These are phyloP conservation scores for Poecilia latipinna DNA, from an alignment of 2,113 vertebrate genomes.

Conservation along the genomic window DNA sequence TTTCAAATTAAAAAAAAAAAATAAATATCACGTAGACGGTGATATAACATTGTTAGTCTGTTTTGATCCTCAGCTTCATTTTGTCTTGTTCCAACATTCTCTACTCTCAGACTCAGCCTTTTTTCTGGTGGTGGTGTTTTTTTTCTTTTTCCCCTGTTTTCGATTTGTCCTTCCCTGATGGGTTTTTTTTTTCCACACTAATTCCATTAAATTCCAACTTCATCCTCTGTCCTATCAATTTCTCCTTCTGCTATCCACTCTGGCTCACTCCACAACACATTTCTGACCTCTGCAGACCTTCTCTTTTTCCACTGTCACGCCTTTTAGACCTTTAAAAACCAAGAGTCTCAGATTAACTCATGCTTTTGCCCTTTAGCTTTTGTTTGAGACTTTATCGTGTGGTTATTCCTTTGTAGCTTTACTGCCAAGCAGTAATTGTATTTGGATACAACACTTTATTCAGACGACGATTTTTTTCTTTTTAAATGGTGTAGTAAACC, in stretches of 20 bases:
- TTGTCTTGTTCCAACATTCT: background rate
- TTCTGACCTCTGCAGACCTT: constrained; percentile 19
- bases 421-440: no score
- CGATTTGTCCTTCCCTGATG: constrained; percentile 13
- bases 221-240: background rate
- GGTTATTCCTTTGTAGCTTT: no score
- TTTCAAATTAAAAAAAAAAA: background rate
- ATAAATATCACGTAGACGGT: no score
- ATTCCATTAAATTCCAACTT: constrained; percentile 5
- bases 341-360: constrained; percentile 9
- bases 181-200: background rate
- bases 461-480: no score
- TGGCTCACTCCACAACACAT: constrained; percentile 10
- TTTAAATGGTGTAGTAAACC: no score
- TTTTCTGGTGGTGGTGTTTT: background rate
- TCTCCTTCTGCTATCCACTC: constrained; percentile 11
- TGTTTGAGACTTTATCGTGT: background rate
- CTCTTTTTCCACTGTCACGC: constrained; percentile 1
- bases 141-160: constrained; percentile 14
- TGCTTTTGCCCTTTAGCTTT: background rate
- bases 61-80: background rate
- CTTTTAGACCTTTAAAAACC: background rate
- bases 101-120: constrained; percentile 2
- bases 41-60: background rate
- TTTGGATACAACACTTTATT: no score